Evolutionary conservation across 2,888 invertebrate genomes (phyloP), one percentile per base, ranked within the genome.

Genomic region (Craniophora ligustri): DNA sequence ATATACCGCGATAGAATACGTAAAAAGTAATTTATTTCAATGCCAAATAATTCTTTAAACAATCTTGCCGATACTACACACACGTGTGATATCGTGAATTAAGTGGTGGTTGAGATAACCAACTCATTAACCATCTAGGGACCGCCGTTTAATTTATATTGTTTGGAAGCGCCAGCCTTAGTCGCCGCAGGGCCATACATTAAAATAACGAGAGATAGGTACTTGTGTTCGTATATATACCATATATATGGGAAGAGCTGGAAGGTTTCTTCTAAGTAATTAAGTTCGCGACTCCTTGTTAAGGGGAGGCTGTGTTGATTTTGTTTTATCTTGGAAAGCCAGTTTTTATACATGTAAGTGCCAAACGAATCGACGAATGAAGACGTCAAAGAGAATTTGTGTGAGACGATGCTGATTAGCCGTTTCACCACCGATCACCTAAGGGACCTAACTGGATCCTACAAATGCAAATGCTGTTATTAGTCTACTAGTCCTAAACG

Each of bases 221-320:
- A 32, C 30, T 7, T 36, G 34, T 38, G n/a, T n/a, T n/a, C n/a
- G n/a, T n/a, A 26, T 23, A 26, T 28, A 19, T 50, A n/a, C 23
- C 8, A 11, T 6, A 14, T 15, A 41, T 23, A 13, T 41, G 13
- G 16, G 28, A 62, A 62, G 53, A 41, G 45, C 51, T 47, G 49
- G 49, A 62, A 44, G 68, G 71, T 63, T 72, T 74, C 76, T 72
- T 74, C 77, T 69, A 72, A 72, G 76, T 76, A 77, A 76, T 77
- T 70, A 75, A 77, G 68, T 68, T 72, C 58, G 56, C 63, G 67
- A 57, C 61, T 59, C 44, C 39, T 19, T 42, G 64, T 69, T 76
- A 67, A 67, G 67, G 65, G 38, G 35, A 40, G 51, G 54, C 36
- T 50, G 44, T 54, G 66, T 65, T 65, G 64, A 21, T 48, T 49